phyloP scores from a whole-genome alignment of 2,113 vertebrate genomes.

The Psilopogon haemacephalus region DNA sequence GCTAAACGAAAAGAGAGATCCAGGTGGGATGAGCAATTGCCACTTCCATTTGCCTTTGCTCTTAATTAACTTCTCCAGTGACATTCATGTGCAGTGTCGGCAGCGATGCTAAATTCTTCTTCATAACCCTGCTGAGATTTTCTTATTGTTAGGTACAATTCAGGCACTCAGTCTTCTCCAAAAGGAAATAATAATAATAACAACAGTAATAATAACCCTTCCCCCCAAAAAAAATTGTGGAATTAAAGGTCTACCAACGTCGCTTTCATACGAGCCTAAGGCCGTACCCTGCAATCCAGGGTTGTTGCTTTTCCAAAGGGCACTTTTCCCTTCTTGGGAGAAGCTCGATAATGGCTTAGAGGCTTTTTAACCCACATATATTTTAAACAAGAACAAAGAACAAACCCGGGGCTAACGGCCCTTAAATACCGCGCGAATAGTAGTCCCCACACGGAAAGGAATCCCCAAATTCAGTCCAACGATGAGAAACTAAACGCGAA shows the following conservation, averaged over 20 bases:
- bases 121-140: not conserved
- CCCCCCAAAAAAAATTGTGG: rapidly evolving
- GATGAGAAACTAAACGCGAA: not conserved
- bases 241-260: not conserved
- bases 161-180: not conserved
- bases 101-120: rapidly evolving
- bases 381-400: not conserved
- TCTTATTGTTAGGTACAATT: rapidly evolving
- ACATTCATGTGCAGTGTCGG: not conserved
- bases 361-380: not conserved
- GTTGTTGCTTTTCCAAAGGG: not conserved
- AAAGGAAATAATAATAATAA: no score
- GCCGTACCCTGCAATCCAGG: rapidly evolving
- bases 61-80: not conserved
- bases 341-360: not conserved
- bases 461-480: conserved; percentile 35
- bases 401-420: not conserved
- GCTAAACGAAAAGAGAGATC: not conserved
- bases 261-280: rapidly evolving
- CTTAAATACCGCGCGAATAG: conserved; percentile 24
- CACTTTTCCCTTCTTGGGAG: not conserved
- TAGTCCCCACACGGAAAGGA: conserved; percentile 7
- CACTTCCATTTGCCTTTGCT: not conserved
- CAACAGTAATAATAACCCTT: no score
- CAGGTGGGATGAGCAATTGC: not conserved